Conservation (phyloP, 2,113 vertebrate species). For the Oxyura jamaicensis region DNA sequence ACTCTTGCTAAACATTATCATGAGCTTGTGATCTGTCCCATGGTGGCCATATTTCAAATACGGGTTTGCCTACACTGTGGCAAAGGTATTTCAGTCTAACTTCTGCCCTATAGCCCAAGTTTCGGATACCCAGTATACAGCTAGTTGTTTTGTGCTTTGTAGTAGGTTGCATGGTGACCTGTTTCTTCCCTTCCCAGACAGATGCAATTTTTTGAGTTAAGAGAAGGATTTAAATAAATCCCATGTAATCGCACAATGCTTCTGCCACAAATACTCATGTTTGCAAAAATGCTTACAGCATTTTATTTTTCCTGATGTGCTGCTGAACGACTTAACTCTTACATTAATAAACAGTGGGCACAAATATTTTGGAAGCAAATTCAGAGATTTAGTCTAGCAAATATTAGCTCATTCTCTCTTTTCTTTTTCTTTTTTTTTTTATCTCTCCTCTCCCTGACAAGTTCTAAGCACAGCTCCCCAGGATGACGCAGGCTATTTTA, state of each 20-base stretch:
- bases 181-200: background rate
- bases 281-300: background rate
- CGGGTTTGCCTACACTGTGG: background rate
- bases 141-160: background rate
- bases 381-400: background rate
- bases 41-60: background rate
- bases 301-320: background rate
- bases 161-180: background rate
- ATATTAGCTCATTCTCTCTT: background rate
- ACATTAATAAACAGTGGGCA: background rate
- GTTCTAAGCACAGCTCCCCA: background rate
- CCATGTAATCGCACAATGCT: background rate
- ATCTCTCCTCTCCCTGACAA: background rate
- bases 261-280: background rate
- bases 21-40: background rate
- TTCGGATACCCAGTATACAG: background rate
- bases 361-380: background rate
- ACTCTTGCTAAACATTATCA: background rate
- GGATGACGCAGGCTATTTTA: constrained; percentile 7
- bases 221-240: background rate
- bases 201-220: background rate
- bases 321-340: background rate
- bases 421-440: background rate
- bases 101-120: background rate
- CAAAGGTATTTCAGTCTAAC: background rate